Conservation (phyloP, 2,888 invertebrate genomes). For the Smittia aterrima region DNA sequence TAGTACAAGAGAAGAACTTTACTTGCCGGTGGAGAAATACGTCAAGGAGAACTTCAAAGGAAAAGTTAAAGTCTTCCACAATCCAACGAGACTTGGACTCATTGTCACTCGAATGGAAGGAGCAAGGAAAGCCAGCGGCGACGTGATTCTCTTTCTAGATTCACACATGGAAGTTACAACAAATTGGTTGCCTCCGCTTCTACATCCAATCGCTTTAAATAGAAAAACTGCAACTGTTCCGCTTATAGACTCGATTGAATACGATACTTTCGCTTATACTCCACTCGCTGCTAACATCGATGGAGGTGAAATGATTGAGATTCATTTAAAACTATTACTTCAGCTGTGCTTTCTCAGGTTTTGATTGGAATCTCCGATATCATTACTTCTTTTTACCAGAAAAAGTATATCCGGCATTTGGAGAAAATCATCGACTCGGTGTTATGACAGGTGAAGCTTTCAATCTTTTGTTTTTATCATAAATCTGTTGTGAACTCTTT, state of each 20-base stretch:
- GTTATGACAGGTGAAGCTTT: slow-evolving; percentile 84
- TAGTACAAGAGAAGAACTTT: slow-evolving; percentile 54
- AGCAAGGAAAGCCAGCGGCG: slow-evolving; percentile 76
- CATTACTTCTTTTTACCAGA: not conserved
- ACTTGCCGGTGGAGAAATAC: slow-evolving; percentile 54
- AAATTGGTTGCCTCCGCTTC: slow-evolving; percentile 63
- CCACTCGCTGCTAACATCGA: not conserved
- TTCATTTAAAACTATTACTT: slow-evolving; percentile 50
- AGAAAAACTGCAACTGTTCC: slow-evolving; percentile 38
- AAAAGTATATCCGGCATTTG: slow-evolving; percentile 45
- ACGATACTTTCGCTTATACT: slow-evolving; percentile 15
- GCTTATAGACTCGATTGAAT: slow-evolving; percentile 3
- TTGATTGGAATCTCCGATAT: slow-evolving; percentile 27
- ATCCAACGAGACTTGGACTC: slow-evolving; percentile 76
- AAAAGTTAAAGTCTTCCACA: slow-evolving; percentile 71
- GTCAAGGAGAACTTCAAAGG: slow-evolving; percentile 49
- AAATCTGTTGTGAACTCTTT: no score
- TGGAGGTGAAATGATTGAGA: slow-evolving; percentile 1
- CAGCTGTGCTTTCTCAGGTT: slow-evolving; percentile 47
- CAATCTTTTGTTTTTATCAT: no score
- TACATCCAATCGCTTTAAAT: slow-evolving; percentile 45
- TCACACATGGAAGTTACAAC: slow-evolving; percentile 90
- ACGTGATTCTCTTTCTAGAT: slow-evolving; percentile 87
- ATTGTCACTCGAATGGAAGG: slow-evolving; percentile 87
- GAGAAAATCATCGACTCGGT: slow-evolving; percentile 65